Conservation (phyloP, 2,113 vertebrate species). For the Dicentrarchus labrax region DNA sequence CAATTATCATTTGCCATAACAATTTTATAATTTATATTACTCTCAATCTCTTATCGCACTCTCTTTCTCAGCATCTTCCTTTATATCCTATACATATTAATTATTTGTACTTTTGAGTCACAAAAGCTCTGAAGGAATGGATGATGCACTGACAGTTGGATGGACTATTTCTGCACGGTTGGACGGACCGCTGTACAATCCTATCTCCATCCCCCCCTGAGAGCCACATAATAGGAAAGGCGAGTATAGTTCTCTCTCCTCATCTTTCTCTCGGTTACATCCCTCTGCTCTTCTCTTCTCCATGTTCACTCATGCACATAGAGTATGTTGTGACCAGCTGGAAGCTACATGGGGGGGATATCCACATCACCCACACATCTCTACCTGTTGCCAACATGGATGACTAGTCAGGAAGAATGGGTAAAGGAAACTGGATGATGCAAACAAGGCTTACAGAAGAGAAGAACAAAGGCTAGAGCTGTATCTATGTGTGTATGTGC, state of each 20-base stretch:
- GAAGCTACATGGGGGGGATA: background rate
- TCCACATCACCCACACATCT: background rate
- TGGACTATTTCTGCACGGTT: conserved; percentile 10
- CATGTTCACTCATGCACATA: background rate
- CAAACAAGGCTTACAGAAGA: too few species aligned
- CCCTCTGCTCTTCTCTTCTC: background rate
- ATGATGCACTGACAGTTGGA: conserved; percentile 23
- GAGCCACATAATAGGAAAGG: background rate
- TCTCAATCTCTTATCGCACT: background rate
- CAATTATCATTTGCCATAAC: background rate
- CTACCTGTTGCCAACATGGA: background rate
- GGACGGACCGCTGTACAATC: conserved; percentile 7
- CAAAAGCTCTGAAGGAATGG: background rate
- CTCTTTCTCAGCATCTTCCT: background rate
- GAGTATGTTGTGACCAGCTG: background rate
- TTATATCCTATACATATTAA: background rate
- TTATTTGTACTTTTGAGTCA: background rate
- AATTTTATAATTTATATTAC: background rate
- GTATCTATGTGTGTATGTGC: background rate
- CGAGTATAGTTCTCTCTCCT: background rate
- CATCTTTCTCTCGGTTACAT: background rate
- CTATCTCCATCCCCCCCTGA: background rate
- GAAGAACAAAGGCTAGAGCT: background rate
- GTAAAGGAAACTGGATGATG: background rate
- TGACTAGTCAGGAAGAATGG: background rate